phyloP scores from a whole-genome alignment of 2,888 invertebrate genomes.

The Nomada ruficornis region DNA sequence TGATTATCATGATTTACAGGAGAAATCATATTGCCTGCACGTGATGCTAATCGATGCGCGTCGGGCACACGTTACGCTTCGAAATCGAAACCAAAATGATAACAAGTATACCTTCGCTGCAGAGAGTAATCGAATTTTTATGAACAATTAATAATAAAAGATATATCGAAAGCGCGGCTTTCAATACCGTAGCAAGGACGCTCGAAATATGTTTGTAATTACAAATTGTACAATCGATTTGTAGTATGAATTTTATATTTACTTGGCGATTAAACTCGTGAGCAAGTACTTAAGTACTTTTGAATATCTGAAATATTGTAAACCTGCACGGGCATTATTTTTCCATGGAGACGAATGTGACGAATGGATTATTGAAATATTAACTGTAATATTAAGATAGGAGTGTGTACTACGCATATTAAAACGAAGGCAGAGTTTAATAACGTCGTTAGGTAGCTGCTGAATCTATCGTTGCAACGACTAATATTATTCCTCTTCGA shows the following conservation, averaged over 20 bases:
- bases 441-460: not conserved
- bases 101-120: no score
- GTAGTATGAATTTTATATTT: no score
- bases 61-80: not conserved
- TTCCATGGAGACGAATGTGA: no score
- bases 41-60: not conserved
- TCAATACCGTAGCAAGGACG: no score
- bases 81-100: not conserved
- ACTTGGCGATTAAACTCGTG: no score
- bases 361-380: no score
- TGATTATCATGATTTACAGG: conserved; percentile 41
- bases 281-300: no score
- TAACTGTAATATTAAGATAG: not conserved
- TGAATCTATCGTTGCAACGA: not conserved
- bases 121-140: not conserved
- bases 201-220: no score
- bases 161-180: not conserved
- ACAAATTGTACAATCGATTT: no score
- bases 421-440: conserved; percentile 13
- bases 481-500: not conserved
- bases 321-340: no score
- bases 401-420: not conserved
- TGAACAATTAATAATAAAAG: not conserved
- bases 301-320: no score
- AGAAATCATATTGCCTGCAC: conserved; percentile 1